Evolutionary conservation across 2,113 vertebrate species (phyloP).

Genomic region (Scatophagus argus): DNA sequence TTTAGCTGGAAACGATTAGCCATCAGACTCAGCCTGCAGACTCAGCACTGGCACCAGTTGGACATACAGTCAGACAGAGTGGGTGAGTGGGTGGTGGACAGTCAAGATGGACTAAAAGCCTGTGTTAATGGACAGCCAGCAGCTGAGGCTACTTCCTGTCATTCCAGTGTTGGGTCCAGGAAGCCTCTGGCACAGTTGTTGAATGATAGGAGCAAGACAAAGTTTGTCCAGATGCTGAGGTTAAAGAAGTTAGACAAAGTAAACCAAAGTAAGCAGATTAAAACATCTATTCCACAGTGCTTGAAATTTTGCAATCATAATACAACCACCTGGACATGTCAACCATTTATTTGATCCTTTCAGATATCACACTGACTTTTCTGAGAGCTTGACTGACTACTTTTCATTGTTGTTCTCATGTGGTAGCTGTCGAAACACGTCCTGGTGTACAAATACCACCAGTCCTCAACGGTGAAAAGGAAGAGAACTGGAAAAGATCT

Average conservation of each 20-base stretch:
- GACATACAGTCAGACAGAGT: constrained; percentile 32
- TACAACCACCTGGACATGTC: not conserved
- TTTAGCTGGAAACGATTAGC: constrained; percentile 18
- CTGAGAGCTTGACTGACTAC: too few species aligned
- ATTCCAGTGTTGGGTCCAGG: constrained; percentile 29
- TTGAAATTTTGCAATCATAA: not conserved
- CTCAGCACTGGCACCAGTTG: constrained; percentile 40
- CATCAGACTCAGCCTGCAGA: constrained; percentile 27
- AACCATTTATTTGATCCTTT: too few species aligned
- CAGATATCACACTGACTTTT: too few species aligned
- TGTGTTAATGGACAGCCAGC: constrained; percentile 56
- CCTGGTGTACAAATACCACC: not conserved
- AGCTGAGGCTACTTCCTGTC: constrained; percentile 67
- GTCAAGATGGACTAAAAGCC: constrained; percentile 38
- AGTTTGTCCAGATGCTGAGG: not conserved
- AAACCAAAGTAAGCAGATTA: not conserved
- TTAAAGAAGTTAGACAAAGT: not conserved
- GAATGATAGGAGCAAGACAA: constrained; percentile 12
- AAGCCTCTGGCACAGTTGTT: constrained; percentile 21
- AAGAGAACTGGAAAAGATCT: not conserved
- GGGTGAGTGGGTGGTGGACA: constrained; percentile 13
- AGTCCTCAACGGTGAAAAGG: not conserved
- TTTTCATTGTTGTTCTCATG: not conserved
- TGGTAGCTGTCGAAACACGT: not conserved
- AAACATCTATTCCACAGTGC: not conserved